A percentile compares a stretch with the other conserved stretches of the same genome.
Conservation (phyloP, 2,888 invertebrate genomes). For the Perizoma flavofasciatum region DNA sequence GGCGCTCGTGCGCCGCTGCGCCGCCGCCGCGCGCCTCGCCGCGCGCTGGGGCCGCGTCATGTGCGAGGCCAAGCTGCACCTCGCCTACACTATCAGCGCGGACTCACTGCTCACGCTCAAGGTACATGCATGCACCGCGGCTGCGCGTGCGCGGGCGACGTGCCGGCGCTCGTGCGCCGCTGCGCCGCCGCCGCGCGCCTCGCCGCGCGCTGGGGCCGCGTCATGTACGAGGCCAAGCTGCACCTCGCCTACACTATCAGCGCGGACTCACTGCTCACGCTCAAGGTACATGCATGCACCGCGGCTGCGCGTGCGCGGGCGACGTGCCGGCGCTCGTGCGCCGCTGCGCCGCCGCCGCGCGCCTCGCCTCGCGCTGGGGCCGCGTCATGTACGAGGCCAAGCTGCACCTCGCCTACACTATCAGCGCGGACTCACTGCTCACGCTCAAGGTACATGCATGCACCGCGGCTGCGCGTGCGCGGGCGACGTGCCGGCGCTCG, state of each 20-base stretch:
- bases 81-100: slow-evolving; percentile 55
- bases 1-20: slow-evolving; percentile 62
- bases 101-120: slow-evolving; percentile 57
- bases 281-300: slow-evolving; percentile 50
- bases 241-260: slow-evolving; percentile 59
- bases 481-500: slow-evolving; percentile 54
- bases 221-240: slow-evolving; percentile 46
- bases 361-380: slow-evolving; percentile 65
- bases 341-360: slow-evolving; percentile 60
- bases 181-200: slow-evolving; percentile 62
- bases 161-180: slow-evolving; percentile 57
- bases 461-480: slow-evolving; percentile 48
- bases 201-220: slow-evolving; percentile 68
- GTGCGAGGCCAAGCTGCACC: slow-evolving; percentile 49
- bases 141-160: slow-evolving; percentile 51
- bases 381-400: slow-evolving; percentile 55
- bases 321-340: slow-evolving; percentile 56
- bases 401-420: slow-evolving; percentile 55
- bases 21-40: slow-evolving; percentile 61
- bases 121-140: slow-evolving; percentile 41
- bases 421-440: slow-evolving; percentile 49
- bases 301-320: slow-evolving; percentile 50
- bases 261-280: slow-evolving; percentile 47
- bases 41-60: slow-evolving; percentile 63
- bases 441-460: slow-evolving; percentile 52